Percentiles rank a stretch among this genome's conserved stretches.
These are phyloP conservation scores for Montipora sp. DNA, from an alignment of 64 coral and sea anemone species.

Conservation along the genomic window DNA sequence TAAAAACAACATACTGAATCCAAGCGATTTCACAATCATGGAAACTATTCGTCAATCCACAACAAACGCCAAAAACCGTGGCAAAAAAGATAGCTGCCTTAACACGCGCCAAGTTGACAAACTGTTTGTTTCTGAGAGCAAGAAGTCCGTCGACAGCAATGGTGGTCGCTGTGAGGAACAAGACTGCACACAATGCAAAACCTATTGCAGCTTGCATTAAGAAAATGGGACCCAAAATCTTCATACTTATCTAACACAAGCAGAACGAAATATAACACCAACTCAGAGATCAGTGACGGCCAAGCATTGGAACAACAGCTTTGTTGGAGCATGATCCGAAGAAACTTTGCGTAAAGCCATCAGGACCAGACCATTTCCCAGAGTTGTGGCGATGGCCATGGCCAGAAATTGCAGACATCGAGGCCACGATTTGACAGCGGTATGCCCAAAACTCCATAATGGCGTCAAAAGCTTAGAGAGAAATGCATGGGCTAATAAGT, in stretches of 20 bases:
- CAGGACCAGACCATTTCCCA: background rate
- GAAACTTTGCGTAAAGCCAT: conserved; percentile 13
- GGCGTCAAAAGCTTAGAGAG: too few species aligned
- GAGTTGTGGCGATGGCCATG: background rate
- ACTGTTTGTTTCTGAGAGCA: background rate
- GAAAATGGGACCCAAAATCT: background rate
- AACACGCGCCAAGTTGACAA: background rate
- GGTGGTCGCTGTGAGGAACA: background rate
- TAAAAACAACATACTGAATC: background rate
- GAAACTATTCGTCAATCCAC: background rate
- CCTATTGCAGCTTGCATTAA: background rate
- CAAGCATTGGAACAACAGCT: background rate
- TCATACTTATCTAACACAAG: background rate
- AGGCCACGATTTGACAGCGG: too few species aligned
- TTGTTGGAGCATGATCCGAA: conserved; percentile 6
- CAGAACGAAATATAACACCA: background rate
- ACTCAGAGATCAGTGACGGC: conserved; percentile 5
- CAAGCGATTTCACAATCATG: background rate
- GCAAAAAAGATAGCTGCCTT: background rate
- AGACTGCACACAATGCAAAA: background rate
- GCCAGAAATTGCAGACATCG: too few species aligned
- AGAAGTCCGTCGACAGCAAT: background rate
- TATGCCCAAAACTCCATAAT: too few species aligned
- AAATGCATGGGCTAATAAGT: too few species aligned
- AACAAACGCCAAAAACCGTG: background rate